Base-by-base conservation (phyloP, 30 jellyfish, hydroid and myxozoan genomes). In the Aurelia sp. region DNA sequence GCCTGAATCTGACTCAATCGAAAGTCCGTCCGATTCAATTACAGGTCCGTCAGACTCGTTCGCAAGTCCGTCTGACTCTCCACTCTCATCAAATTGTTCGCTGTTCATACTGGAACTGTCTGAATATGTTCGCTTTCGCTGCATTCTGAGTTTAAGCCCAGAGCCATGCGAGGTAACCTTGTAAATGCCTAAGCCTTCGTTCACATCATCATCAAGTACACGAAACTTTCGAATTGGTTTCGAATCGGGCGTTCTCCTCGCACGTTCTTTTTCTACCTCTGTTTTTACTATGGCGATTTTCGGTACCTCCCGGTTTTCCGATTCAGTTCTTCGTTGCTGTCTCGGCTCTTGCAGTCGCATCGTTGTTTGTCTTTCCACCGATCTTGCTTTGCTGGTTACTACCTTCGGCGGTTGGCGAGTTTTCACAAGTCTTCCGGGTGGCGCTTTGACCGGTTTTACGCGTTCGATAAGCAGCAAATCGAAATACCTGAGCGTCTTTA, bases 391-490 rank as follows among this genome's bases (percentile, higher is more conserved):
- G 55, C 55, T 9, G 7, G 55, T 8, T n/a, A 5, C 24, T 5
- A 59, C 69, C 13, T 59, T 59, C 1, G 69, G 33, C 24, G 13
- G 69, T 21, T 59, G 24, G 24, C 33, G 69, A 59, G 33, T 15
- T 59, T 21, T 59, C 5, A 21, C 69, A 9, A 13, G 31, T 57
- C 63, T 72, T 67, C 40, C 72, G 63, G 74, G 77, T 35, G 59
- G 69, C 40, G 51, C 55, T 50, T 31, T 20, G 16, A 74, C 24
- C 33, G 86, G 76, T 68, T 77, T 82, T 5, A 75, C 24, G 24
- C 99, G 97, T n/a, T 96, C 98, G n/a, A 90, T 88, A 16, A 96
- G 82, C 83, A 96, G 71, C 78, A 96, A 76, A 15, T 96, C 97
- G 63, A 67, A 70, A 64, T 96, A 96, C 19, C 94, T 97, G 50